Conservation (phyloP, 2,113 vertebrate genomes). For the Piaya cayana region DNA sequence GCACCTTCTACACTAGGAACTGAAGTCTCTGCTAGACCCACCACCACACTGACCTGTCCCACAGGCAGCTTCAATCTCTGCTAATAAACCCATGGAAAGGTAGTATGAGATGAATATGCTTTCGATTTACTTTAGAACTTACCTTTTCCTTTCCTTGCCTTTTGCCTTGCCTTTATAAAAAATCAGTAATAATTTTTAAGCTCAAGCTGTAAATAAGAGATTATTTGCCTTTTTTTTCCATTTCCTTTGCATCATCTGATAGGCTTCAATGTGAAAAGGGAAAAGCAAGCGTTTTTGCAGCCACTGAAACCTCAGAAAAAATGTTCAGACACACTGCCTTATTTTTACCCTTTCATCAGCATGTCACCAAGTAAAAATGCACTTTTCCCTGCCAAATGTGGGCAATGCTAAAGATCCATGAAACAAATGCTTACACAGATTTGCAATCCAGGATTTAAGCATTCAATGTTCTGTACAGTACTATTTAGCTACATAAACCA, state of each 20-base stretch:
- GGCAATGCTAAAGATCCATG: conserved; percentile 38
- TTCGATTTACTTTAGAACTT: neutral
- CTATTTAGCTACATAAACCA: conserved; percentile 14
- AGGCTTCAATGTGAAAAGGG: neutral
- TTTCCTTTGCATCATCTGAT: neutral
- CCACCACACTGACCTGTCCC: neutral
- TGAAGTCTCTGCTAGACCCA: neutral
- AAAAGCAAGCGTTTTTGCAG: conserved; percentile 40
- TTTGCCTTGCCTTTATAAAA: neutral
- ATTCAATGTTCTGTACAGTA: neutral
- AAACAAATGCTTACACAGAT: conserved; percentile 64
- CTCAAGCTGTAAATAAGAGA: neutral
- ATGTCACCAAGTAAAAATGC: conserved; percentile 51
- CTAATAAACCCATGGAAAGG: neutral
- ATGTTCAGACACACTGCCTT: conserved; percentile 42
- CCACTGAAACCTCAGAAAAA: conserved; percentile 40
- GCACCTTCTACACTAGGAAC: neutral
- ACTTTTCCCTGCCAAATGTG: conserved; percentile 44
- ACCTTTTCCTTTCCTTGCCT: neutral
- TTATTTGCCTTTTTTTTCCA: neutral
- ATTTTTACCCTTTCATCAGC: conserved; percentile 38
- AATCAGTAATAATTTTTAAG: neutral
- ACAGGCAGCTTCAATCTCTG: neutral
- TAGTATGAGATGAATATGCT: accelerated
- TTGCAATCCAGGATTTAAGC: conserved; percentile 53